Evolutionary conservation across 2,888 invertebrate genomes (phyloP), one percentile per base, ranked within the genome.

Genomic region (Luperina testacea): DNA sequence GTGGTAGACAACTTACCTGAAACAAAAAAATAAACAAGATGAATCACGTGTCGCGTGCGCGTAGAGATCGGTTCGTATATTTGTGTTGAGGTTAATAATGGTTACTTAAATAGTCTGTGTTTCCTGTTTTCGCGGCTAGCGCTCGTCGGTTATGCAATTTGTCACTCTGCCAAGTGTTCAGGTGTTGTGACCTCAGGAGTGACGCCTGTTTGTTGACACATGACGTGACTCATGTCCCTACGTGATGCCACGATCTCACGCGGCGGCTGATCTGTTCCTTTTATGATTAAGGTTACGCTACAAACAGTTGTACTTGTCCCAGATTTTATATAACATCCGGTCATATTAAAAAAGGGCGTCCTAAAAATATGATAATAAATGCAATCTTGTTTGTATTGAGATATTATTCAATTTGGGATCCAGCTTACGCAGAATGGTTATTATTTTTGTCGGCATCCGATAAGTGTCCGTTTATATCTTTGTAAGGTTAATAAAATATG

Each of bases 81-180:
- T 90, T 87, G 85, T 90, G 85, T 79, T 83, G 83, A 83, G 85
- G 89, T 92, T 90, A 90, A 91, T 92, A 93, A 92, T 91, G 91
- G 92, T 91, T 91, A 93, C 93, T 93, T 93, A 95, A 94, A 95
- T 93, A 94, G 92, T 92, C 89, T 88, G 90, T 77, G 95, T 96
- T 96, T 96, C 96, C 96, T 96, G 96, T 96, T 95, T 94, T 94
- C 94, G 91, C 92, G 91, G 89, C 91, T 90, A 90, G 88, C 90
- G 91, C 89, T 80, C 90, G 91, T 90, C 88, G 88, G 92, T 96
- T 96, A 95, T 94, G 95, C 93, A 95, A 96, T 92, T 96, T 96
- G 96, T 94, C 96, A 95, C 86, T 78, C 83, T 94, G 96, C 96
- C 95, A 95, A 95, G 83, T 90, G 93, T 90, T 95, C 95, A 96